phyloP scores from a whole-genome alignment of 2,888 invertebrate genomes.

The Protodeltote pygarga region DNA sequence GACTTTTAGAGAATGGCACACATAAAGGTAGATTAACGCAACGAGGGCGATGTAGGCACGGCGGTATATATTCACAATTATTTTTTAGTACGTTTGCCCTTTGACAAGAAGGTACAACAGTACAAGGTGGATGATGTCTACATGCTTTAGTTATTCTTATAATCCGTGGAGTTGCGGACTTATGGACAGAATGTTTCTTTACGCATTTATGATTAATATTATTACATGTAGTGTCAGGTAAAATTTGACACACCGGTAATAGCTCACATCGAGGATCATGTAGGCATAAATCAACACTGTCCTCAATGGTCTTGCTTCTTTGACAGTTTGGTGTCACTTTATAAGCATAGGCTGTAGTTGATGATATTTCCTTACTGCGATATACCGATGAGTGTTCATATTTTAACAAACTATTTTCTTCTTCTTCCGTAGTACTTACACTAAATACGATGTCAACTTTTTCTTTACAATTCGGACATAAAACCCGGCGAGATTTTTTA shows the following conservation, averaged over 20 bases:
- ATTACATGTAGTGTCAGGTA: constrained; percentile 61
- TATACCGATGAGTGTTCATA: constrained; percentile 48
- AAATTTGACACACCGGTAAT: constrained; percentile 73
- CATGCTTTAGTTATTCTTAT: constrained; percentile 79
- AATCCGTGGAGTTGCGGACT: constrained; percentile 59
- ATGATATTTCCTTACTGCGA: constrained; percentile 51
- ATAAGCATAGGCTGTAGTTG: constrained; percentile 51
- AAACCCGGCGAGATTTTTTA: constrained; percentile 60
- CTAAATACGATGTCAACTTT: constrained; percentile 60
- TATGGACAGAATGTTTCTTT: constrained; percentile 52
- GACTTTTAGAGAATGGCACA: constrained; percentile 68
- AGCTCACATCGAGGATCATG: constrained; percentile 75
- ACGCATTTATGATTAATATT: constrained; percentile 51
- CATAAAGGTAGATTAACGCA: constrained; percentile 79
- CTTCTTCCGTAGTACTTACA: constrained; percentile 66
- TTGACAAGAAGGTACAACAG: constrained; percentile 80
- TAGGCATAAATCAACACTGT: constrained; percentile 59
- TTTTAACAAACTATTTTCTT: constrained; percentile 57
- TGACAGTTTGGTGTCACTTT: constrained; percentile 45
- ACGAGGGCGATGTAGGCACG: constrained; percentile 76
- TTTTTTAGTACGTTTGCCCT: constrained; percentile 71
- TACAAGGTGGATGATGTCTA: constrained; percentile 79
- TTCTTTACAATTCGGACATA: constrained; percentile 76
- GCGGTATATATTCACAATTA: constrained; percentile 75
- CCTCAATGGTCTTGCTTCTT: constrained; percentile 42